Conservation (phyloP, 2,113 vertebrate genomes). For the Macrotis lagotis region DNA sequence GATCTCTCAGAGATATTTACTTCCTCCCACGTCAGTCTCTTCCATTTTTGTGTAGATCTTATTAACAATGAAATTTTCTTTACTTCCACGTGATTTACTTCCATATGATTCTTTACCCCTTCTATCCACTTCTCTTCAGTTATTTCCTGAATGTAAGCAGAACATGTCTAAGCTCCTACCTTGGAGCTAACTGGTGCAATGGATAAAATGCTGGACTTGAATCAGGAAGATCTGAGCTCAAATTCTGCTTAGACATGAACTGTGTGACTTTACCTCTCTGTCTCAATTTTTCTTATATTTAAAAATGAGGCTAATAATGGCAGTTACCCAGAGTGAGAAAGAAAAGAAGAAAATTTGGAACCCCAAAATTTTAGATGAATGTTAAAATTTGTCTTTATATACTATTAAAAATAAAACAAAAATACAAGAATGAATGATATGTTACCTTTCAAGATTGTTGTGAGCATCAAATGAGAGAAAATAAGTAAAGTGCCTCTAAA, state of each 20-base stretch:
- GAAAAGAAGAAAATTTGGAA: background rate
- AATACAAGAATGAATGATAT: background rate
- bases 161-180: background rate
- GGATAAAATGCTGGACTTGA: background rate
- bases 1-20: background rate
- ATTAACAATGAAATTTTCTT: background rate
- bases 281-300: background rate
- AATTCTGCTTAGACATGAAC: background rate
- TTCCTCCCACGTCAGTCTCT: background rate
- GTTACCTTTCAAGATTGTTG: background rate
- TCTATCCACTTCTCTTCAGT: background rate
- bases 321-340: background rate
- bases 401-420: background rate
- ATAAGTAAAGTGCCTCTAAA: background rate
- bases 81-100: background rate
- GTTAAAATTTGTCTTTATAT: background rate
- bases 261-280: background rate
- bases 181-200: background rate
- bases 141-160: background rate
- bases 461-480: background rate
- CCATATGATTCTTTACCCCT: background rate
- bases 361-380: background rate
- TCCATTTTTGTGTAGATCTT: background rate
- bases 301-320: background rate
- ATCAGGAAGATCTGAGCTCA: background rate